phyloP scores from a whole-genome alignment of 1,140 invertebrate species.

The Drosophila takahashii region DNA sequence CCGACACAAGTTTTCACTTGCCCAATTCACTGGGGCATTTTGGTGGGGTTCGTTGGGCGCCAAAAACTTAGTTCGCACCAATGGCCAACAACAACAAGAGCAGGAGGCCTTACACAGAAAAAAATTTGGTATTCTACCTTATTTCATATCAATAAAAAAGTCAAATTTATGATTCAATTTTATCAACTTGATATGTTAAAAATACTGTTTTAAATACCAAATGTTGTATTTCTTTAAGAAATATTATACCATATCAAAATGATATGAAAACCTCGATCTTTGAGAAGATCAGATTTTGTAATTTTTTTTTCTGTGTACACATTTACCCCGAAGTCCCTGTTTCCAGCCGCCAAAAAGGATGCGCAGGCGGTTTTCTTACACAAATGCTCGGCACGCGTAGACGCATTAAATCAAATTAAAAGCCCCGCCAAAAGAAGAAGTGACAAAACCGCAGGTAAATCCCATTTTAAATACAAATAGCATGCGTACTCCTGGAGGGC shows the following conservation, averaged over 20 bases:
- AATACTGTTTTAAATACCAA: too few species aligned
- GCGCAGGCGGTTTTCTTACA: constrained; percentile 9
- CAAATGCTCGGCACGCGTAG: constrained; percentile 62
- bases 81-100: constrained; percentile 41
- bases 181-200: too few species aligned
- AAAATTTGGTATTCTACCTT: too few species aligned
- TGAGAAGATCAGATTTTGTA: too few species aligned
- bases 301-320: too few species aligned
- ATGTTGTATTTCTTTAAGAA: too few species aligned
- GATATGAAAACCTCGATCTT: too few species aligned
- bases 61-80: constrained; percentile 66
- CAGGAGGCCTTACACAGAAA: not conserved
- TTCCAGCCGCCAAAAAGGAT: constrained; percentile 21
- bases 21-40: constrained; percentile 51
- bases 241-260: too few species aligned
- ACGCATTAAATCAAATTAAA: constrained; percentile 84
- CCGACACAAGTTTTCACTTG: constrained; percentile 62
- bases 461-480: constrained; percentile 83
- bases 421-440: constrained; percentile 75
- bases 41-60: constrained; percentile 20
- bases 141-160: too few species aligned
- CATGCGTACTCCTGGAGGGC: constrained; percentile 40
- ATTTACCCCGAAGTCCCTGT: not conserved
- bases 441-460: constrained; percentile 82
- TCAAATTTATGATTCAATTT: too few species aligned